phyloP scores from a whole-genome alignment of 2,888 invertebrate genomes.

The Caenorhabditis sp. region DNA sequence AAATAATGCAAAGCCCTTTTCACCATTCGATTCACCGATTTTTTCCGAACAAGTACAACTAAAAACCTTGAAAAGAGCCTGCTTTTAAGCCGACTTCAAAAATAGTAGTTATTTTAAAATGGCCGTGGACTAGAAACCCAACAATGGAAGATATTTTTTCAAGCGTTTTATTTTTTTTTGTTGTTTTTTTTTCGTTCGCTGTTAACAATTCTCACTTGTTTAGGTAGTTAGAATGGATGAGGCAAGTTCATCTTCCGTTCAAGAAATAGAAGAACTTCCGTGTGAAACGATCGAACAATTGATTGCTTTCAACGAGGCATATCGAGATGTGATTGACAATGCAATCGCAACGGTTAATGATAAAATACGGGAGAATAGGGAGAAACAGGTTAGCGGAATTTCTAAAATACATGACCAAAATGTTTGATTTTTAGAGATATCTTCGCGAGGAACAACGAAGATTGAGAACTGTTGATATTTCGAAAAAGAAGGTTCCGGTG shows the following conservation, averaged over 20 bases:
- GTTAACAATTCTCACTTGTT: neutral
- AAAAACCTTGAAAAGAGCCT: too few relatives aligned
- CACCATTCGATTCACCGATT: too few relatives aligned
- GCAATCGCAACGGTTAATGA: slow-evolving; percentile 43
- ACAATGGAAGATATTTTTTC: neutral
- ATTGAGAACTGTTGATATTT: slow-evolving; percentile 17
- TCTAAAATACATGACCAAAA: neutral
- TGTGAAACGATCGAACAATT: slow-evolving; percentile 19
- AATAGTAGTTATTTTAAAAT: too few relatives aligned
- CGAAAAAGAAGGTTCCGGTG: slow-evolving; percentile 43
- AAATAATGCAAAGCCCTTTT: too few relatives aligned
- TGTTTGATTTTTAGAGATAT: slow-evolving; percentile 5
- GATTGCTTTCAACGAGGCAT: slow-evolving; percentile 57
- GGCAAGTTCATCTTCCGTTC: neutral
- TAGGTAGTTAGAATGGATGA: neutral
- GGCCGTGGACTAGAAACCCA: neutral
- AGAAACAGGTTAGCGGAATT: slow-evolving; percentile 37
- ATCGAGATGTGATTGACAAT: slow-evolving; percentile 47
- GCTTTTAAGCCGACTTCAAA: too few relatives aligned
- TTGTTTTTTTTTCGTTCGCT: neutral
- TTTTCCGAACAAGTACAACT: too few relatives aligned
- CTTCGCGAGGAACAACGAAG: slow-evolving; percentile 18
- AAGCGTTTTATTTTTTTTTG: neutral
- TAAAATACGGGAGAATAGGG: slow-evolving; percentile 40
- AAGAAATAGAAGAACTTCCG: neutral